A percentile compares a stretch with the other conserved stretches of the same genome.
phyloP scores from a whole-genome alignment of 2,888 invertebrate species.

The Aphelenchoides bicaudatus region DNA sequence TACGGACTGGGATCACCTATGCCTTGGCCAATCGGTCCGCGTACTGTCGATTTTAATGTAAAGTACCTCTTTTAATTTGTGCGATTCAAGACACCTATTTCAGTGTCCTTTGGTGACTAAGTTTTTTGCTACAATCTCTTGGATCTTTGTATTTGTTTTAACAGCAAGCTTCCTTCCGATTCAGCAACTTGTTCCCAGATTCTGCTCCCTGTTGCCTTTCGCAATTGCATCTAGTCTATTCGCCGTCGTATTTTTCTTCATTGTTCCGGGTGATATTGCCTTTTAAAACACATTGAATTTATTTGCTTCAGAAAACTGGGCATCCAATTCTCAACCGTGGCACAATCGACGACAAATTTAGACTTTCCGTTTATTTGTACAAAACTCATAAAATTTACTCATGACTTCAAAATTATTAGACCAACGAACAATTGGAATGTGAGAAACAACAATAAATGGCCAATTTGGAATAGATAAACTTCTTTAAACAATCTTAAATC shows the following conservation, averaged over 20 bases:
- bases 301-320: background rate
- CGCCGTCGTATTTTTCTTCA: background rate
- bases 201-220: slow-evolving; percentile 1
- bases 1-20: background rate
- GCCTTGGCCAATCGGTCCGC: background rate
- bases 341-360: background rate
- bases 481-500: too few species aligned
- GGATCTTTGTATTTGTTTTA: background rate
- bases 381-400: too few species aligned
- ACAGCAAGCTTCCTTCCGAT: background rate
- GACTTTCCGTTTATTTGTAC: too few species aligned
- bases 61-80: too few species aligned
- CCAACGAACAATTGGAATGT: too few species aligned
- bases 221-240: too few species aligned
- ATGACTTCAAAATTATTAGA: too few species aligned
- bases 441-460: too few species aligned
- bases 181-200: background rate
- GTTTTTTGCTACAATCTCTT: background rate
- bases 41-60: background rate
- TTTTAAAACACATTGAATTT: too few species aligned
- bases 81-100: too few species aligned
- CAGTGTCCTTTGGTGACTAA: background rate
- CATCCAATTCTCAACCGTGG: background rate
- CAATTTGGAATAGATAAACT: too few species aligned
- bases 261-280: background rate